Evolutionary conservation across 1,140 invertebrate genomes (phyloP).

Genomic region (Akabosia matsudoensis): DNA sequence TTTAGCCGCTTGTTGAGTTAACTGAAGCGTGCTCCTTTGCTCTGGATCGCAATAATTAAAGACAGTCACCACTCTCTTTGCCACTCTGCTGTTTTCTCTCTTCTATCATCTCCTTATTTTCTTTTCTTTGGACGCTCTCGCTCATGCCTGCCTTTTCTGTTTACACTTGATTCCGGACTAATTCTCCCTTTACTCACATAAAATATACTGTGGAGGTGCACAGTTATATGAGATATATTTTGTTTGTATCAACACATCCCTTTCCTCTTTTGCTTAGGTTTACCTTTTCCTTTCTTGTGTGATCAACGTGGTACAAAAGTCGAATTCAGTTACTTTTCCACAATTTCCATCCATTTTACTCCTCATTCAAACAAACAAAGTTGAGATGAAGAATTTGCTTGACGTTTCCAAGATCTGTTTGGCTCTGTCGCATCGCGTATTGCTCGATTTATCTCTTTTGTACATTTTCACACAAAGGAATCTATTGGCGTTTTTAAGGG

Average conservation of each 20-base stretch:
- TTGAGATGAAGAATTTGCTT: too few species aligned
- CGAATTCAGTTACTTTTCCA: too few species aligned
- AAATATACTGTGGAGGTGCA: neutral
- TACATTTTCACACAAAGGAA: neutral
- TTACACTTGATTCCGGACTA: slow-evolving; percentile 22
- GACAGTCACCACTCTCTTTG: slow-evolving; percentile 23
- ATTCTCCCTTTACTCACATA: neutral
- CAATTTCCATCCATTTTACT: too few species aligned
- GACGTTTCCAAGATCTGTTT: too few species aligned
- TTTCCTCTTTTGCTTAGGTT: too few species aligned
- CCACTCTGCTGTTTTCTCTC: too few species aligned
- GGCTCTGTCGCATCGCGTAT: too few species aligned
- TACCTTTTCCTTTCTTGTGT: too few species aligned
- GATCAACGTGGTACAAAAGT: too few species aligned
- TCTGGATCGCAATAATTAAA: slow-evolving; percentile 43
- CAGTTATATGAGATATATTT: too few species aligned
- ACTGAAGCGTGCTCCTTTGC: slow-evolving; percentile 32
- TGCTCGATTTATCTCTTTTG: neutral
- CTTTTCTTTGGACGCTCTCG: slow-evolving; percentile 16
- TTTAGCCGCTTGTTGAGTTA: slow-evolving; percentile 42
- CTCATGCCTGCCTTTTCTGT: slow-evolving; percentile 23
- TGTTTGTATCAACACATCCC: neutral
- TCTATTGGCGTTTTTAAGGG: neutral
- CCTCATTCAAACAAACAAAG: too few species aligned
- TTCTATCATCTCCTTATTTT: slow-evolving; percentile 30